A percentile compares a stretch with the other conserved stretches of the same genome.
These are phyloP conservation scores for Triops longicaudatus DNA, from an alignment of 1,140 invertebrate genomes.

Conservation along the genomic window DNA sequence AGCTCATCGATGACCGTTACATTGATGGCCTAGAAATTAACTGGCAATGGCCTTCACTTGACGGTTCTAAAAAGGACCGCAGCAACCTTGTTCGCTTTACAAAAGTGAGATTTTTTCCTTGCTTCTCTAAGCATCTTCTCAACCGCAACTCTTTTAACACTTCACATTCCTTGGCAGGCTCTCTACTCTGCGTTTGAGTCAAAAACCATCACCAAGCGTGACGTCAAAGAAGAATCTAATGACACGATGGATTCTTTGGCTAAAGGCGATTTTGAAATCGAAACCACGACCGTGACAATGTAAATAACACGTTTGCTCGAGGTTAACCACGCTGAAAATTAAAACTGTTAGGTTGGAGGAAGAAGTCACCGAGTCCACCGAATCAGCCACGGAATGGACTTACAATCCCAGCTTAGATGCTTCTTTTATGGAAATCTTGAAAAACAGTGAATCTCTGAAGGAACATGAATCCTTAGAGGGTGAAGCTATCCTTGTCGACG, in stretches of 20 bases:
- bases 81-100: conserved; percentile 31
- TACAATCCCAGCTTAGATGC: background rate
- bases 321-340: background rate
- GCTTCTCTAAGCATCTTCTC: background rate
- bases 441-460: background rate
- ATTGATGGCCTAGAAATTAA: conserved; percentile 33
- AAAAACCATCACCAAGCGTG: conserved; percentile 21
- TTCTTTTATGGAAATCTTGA: conserved; percentile 24
- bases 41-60: conserved; percentile 31
- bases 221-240: background rate
- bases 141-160: background rate
- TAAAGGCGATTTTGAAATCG: background rate
- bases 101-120: conserved; percentile 30
- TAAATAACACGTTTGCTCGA: background rate
- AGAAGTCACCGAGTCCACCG: background rate
- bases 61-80: conserved; percentile 30
- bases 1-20: conserved; percentile 25
- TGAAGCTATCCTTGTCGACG: conserved; percentile 4
- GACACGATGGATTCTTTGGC: background rate
- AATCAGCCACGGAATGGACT: background rate
- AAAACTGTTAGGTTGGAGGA: background rate
- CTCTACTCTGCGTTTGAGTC: conserved; percentile 22
- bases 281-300: background rate
- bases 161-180: background rate
- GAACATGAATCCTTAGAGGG: background rate